Conservation (phyloP, 2,797 vertebrate genomes). For the Labroides dimidiatus region DNA sequence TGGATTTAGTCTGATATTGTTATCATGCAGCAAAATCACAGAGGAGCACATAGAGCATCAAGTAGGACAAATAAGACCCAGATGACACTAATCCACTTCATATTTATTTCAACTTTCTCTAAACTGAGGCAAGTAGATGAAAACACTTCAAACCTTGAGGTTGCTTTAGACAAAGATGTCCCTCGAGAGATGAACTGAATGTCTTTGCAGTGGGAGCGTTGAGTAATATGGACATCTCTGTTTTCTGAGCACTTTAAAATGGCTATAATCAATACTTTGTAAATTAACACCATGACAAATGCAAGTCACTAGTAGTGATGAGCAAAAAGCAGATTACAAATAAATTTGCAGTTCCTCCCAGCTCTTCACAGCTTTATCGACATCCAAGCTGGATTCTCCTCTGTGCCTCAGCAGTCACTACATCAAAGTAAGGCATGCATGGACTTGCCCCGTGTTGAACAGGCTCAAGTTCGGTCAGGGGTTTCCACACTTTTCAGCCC, state of each 20-base stretch:
- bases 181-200: background rate
- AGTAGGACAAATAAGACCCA: background rate
- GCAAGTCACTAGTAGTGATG: background rate
- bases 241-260: background rate
- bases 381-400: background rate
- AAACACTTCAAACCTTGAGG: background rate
- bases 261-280: background rate
- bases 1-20: background rate
- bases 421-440: background rate
- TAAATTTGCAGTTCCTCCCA: background rate
- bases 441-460: too few species aligned
- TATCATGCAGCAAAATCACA: background rate
- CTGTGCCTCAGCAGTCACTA: background rate
- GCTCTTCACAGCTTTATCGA: background rate
- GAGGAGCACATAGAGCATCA: background rate
- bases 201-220: background rate
- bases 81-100: background rate
- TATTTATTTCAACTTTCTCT: too few species aligned
- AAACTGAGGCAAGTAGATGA: too few species aligned
- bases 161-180: background rate
- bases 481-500: too few species aligned
- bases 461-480: too few species aligned
- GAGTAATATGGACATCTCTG: background rate
- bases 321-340: background rate
- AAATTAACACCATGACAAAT: constrained; percentile 2